Conservation (phyloP, 92 coral and sea anemone species). For the Parazoanthus atlanticus region DNA sequence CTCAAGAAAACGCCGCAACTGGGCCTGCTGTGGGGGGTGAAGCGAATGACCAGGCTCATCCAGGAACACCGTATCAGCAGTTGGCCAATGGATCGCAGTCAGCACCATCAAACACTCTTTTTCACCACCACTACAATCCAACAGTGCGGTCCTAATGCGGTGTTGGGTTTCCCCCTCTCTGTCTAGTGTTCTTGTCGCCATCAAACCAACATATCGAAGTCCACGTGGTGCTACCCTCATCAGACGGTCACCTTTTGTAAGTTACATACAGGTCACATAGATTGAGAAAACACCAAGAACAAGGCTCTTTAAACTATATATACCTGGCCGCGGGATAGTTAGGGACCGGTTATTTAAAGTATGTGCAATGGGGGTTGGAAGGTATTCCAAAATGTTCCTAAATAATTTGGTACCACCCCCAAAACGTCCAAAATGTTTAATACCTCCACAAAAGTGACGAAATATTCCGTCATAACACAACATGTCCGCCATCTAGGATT, state of each 20-base stretch:
- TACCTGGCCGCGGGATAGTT: too few species aligned
- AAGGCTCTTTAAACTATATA: too few species aligned
- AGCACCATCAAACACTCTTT: constrained; percentile 29
- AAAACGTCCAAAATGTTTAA: too few species aligned
- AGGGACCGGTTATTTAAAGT: too few species aligned
- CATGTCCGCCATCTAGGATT: too few species aligned
- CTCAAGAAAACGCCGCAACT: constrained; percentile 37
- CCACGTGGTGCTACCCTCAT: constrained; percentile 12
- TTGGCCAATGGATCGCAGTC: constrained; percentile 11
- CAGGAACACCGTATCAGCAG: constrained; percentile 22
- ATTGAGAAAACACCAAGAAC: too few species aligned
- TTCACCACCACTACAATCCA: constrained; percentile 24
- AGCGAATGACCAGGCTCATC: constrained; percentile 42
- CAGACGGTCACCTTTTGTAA: neutral
- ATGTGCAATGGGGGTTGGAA: too few species aligned
- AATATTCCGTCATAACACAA: too few species aligned
- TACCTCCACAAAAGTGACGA: too few species aligned
- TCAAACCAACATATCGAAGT: neutral
- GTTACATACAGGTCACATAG: neutral
- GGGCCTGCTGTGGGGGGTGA: constrained; percentile 37
- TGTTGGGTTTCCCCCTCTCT: neutral
- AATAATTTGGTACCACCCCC: too few species aligned
- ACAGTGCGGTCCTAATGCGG: neutral
- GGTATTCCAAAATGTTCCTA: too few species aligned
- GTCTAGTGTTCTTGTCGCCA: neutral